A percentile compares a stretch with the other conserved stretches of the same genome.
These are phyloP conservation scores for Globodera rostochiensis DNA, from an alignment of 1,140 invertebrate species.

Conservation along the genomic window DNA sequence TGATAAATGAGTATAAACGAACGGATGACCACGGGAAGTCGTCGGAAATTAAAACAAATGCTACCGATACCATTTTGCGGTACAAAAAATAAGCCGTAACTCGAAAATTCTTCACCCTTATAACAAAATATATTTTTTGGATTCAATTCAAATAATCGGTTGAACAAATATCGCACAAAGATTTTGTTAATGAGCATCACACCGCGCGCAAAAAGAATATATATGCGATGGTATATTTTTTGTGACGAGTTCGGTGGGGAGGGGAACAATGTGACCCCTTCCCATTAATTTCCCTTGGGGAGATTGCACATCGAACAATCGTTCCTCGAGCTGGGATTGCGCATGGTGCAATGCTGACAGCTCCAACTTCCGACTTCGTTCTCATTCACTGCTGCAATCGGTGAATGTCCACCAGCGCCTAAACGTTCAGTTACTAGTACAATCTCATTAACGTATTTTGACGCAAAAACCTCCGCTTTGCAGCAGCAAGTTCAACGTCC, in stretches of 20 bases:
- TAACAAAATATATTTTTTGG: too few relatives aligned
- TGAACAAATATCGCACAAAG: too few relatives aligned
- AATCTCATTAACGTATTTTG: background rate
- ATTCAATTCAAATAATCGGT: too few relatives aligned
- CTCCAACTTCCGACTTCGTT: conserved; percentile 37
- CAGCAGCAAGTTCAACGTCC: conserved; percentile 41
- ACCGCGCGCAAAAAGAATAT: too few relatives aligned
- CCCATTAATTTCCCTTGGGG: conserved; percentile 22
- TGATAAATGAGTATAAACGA: background rate
- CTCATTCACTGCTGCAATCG: background rate
- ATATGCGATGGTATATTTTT: too few relatives aligned
- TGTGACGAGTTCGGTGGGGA: too few relatives aligned
- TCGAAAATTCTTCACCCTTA: too few relatives aligned
- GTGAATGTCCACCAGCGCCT: conserved; percentile 4
- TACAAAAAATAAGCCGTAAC: too few relatives aligned
- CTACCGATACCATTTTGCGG: too few relatives aligned
- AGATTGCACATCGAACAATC: conserved; percentile 60
- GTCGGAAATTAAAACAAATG: too few relatives aligned
- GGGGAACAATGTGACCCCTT: background rate
- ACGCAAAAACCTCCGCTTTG: conserved; percentile 47
- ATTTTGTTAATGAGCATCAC: too few relatives aligned
- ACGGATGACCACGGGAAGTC: too few relatives aligned
- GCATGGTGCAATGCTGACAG: conserved; percentile 60
- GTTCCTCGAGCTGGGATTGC: conserved; percentile 43
- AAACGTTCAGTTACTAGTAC: conserved; percentile 7